phyloP scores from a whole-genome alignment of 2,113 vertebrate species.

The Nothocercus julius region DNA sequence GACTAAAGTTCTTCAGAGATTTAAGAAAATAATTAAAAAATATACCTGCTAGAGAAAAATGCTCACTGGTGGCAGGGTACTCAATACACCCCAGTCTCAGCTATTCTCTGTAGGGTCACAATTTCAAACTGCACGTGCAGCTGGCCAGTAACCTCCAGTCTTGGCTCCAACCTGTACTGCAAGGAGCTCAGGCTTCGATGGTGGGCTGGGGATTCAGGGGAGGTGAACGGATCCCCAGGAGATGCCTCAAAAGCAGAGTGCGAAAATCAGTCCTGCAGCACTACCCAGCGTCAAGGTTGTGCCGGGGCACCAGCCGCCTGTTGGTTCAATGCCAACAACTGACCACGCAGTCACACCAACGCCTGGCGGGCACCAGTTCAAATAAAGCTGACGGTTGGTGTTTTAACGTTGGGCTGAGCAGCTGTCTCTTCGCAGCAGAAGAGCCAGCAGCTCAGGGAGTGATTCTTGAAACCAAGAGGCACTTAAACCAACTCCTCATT shows the following conservation, averaged over 20 bases:
- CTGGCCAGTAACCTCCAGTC: background rate
- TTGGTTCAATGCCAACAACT: background rate
- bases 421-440: background rate
- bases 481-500: conserved; percentile 57
- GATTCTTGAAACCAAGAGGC: conserved; percentile 63
- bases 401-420: background rate
- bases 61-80: background rate
- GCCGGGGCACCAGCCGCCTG: background rate
- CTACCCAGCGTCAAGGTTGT: background rate
- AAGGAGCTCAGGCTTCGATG: rapidly evolving
- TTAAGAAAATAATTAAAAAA: conserved; percentile 7
- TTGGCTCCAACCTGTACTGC: rapidly evolving
- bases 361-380: background rate
- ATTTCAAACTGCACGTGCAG: background rate
- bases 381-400: background rate
- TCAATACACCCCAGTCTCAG: conserved; percentile 29
- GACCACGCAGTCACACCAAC: background rate
- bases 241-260: rapidly evolving
- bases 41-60: background rate
- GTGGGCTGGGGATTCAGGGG: background rate
- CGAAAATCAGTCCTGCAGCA: background rate
- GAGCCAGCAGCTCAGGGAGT: conserved; percentile 15
- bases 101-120: background rate
- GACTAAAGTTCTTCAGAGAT: background rate
- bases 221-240: background rate